Evolutionary conservation across 2,888 invertebrate genomes (phyloP), one percentile per base, ranked within the genome.

Genomic region (Allacma fusca): DNA sequence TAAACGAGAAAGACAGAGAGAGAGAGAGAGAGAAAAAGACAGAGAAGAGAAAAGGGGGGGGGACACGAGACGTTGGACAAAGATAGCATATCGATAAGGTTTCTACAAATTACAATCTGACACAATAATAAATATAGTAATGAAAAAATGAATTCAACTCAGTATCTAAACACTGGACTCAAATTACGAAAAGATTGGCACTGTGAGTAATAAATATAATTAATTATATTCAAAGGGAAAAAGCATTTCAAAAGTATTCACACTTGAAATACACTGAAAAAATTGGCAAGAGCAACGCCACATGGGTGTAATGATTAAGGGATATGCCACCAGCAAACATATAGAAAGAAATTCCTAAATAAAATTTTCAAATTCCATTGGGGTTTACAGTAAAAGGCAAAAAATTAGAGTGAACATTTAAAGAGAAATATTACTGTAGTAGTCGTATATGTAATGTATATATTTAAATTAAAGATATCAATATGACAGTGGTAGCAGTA

Each of bases 201-300:
- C n/a, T 64, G 26, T 64, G 68, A 29, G 1, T 9, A 29, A 34
- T 68, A 29, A 59, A 23, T 64, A 64, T 24, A 64, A 13, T 23
- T 68, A 68, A n/a, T n/a, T 68, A 68, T 26, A 16, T 68, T 26
- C 2, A 50, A 50, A 50, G 50, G 50, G 50, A 16, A 16, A 16
- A 50, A 50, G 50, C 50, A 50, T 16, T 50, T 13, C 2, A 19
- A 50, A 50, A 50, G 16, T 50, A 16, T 12, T 12, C 50, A 50
- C 50, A 50, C 16, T 50, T 50, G 50, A 50, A 50, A 50, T 50
- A 50, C 50, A 50, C n/a, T 50, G 16, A 50, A 50, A 50, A 50
- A 50, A 50, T 50, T 50, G 50, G 50, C 50, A 62, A 62, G 62
- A 62, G 62, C 62, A 62, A 62, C 62, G 62, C 62, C 62, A 62